A percentile compares a stretch with the other conserved stretches of the same genome.
Evolutionary conservation across 1,140 invertebrate genomes (phyloP).

Genomic region (Mamestra configurata): DNA sequence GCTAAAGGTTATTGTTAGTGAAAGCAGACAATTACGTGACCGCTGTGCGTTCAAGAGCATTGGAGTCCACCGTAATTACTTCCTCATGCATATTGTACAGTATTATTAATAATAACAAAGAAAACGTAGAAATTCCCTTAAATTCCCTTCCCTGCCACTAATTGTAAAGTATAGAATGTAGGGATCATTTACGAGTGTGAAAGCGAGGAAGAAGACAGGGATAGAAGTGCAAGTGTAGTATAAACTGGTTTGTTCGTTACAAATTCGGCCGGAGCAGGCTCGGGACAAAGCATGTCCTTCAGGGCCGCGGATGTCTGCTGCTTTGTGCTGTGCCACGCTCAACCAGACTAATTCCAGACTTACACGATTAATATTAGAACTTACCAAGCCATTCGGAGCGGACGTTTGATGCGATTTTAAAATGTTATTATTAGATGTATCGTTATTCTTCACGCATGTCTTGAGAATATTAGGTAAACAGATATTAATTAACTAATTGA

Average conservation of each 20-base stretch:
- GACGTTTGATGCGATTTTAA: not conserved
- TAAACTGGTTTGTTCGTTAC: constrained; percentile 72
- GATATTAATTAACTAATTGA: too few relatives aligned
- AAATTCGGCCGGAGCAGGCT: constrained; percentile 52
- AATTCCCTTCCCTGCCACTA: not conserved
- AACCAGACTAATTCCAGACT: constrained; percentile 57
- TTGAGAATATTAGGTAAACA: too few relatives aligned
- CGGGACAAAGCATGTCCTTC: constrained; percentile 74
- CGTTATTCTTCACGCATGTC: too few relatives aligned
- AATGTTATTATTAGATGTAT: not conserved
- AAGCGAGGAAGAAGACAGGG: constrained; percentile 66
- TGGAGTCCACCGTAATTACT: constrained; percentile 58
- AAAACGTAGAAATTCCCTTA: constrained; percentile 13
- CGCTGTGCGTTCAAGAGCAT: constrained; percentile 63
- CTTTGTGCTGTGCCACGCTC: constrained; percentile 62
- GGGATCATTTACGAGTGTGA: constrained; percentile 68
- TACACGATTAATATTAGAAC: not conserved
- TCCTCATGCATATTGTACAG: constrained; percentile 48
- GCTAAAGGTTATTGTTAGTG: constrained; percentile 57
- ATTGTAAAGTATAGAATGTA: not conserved
- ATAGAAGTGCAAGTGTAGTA: constrained; percentile 77
- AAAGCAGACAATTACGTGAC: constrained; percentile 66
- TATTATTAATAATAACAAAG: constrained; percentile 13
- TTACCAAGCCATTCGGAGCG: not conserved
- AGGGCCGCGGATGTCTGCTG: constrained; percentile 61